These are phyloP conservation scores for Disparrhopalites patrizii DNA, from an alignment of 2,888 invertebrate genomes.

Conservation along the genomic window DNA sequence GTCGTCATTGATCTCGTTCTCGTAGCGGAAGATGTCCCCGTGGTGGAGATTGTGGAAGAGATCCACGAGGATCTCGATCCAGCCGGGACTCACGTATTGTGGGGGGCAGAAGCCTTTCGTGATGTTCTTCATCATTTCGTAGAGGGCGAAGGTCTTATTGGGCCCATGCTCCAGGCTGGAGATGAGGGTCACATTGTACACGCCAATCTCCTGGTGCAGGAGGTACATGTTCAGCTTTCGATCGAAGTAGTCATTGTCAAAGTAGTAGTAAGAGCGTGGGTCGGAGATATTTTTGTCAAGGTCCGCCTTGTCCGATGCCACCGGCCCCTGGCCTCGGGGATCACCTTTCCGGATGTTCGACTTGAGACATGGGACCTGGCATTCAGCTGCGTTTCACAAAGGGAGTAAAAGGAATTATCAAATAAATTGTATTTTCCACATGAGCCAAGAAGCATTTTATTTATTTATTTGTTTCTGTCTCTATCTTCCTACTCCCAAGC, in stretches of 20 bases:
- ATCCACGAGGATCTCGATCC: slow-evolving; percentile 29
- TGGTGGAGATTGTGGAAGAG: slow-evolving; percentile 42
- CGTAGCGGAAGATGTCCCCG: slow-evolving; percentile 41
- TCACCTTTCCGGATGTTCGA: background rate
- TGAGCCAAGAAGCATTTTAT: too few relatives aligned
- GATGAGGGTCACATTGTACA: background rate
- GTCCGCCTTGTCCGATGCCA: background rate
- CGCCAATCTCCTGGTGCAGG: slow-evolving; percentile 7
- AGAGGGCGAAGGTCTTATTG: slow-evolving; percentile 36
- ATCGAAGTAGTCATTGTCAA: slow-evolving; percentile 40
- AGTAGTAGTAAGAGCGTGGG: slow-evolving; percentile 32
- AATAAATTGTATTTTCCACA: background rate
- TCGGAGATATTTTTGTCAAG: slow-evolving; percentile 27
- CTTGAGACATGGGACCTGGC: slow-evolving; percentile 19
- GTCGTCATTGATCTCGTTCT: slow-evolving; percentile 33
- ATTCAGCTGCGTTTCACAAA: slow-evolving; percentile 23
- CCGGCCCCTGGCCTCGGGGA: background rate
- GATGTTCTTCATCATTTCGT: slow-evolving; percentile 39
- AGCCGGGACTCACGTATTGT: slow-evolving; percentile 31
- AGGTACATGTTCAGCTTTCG: slow-evolving; percentile 32
- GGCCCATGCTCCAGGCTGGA: slow-evolving; percentile 24
- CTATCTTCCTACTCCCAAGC: too few relatives aligned
- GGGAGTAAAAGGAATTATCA: background rate
- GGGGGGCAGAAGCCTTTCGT: slow-evolving; percentile 30
- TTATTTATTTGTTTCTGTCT: too few relatives aligned